Conservation (phyloP, 2,113 vertebrate genomes). For the Catagonus wagneri region DNA sequence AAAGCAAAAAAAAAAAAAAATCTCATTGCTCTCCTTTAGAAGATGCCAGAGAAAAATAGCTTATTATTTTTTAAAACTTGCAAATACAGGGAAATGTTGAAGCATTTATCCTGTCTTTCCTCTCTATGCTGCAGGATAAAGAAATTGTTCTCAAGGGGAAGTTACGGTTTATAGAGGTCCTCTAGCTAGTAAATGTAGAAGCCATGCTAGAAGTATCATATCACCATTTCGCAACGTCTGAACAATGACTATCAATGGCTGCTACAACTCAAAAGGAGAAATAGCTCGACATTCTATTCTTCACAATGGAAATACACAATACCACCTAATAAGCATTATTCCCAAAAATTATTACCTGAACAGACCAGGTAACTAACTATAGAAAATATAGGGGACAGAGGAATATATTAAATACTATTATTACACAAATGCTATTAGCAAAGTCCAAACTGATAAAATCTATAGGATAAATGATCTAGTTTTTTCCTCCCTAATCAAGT, state of each 20-base stretch:
- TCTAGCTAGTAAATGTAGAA: not conserved
- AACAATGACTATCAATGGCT: not conserved
- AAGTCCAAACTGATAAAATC: not conserved
- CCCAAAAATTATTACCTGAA: not conserved
- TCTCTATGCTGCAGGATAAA: not conserved
- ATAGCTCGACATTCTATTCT: not conserved
- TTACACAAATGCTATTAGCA: not conserved
- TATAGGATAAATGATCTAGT: not conserved
- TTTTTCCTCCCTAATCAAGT: not conserved
- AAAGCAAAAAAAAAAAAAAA: not conserved
- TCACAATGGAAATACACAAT: not conserved
- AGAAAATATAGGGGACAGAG: not conserved
- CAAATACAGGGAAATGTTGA: not conserved
- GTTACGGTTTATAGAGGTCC: not conserved
- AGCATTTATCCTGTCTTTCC: not conserved
- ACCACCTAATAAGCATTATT: not conserved
- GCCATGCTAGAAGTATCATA: not conserved
- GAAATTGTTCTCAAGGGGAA: not conserved
- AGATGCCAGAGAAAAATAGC: conserved; percentile 8
- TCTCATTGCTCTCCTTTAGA: not conserved
- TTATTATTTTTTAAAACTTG: not conserved
- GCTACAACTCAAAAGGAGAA: not conserved
- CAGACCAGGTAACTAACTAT: not conserved
- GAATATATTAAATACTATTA: not conserved
- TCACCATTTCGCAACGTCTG: not conserved